Conservation (phyloP, 2,113 vertebrate species). For the Pteronura brasiliensis region DNA sequence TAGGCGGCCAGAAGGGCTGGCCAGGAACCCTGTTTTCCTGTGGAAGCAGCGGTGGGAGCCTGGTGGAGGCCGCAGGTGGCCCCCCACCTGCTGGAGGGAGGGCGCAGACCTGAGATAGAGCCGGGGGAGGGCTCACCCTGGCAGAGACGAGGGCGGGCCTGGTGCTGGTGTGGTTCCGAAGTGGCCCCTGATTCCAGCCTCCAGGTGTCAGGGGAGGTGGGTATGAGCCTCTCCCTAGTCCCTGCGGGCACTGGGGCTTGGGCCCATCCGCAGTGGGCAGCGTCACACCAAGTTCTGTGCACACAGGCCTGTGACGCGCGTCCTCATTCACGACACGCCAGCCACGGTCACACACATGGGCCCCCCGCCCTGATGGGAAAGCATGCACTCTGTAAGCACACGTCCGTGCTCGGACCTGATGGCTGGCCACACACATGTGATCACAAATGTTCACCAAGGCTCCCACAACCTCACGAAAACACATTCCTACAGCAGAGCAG, state of each 20-base stretch:
- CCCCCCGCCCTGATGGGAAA: neutral
- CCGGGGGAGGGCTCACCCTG: constrained; percentile 22
- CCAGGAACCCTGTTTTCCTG: constrained; percentile 76
- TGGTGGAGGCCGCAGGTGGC: constrained; percentile 25
- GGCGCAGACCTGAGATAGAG: constrained; percentile 68
- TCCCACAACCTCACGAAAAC: neutral
- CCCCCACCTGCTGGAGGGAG: constrained; percentile 11
- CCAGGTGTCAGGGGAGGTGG: neutral
- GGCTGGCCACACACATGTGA: neutral
- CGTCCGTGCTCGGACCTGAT: neutral
- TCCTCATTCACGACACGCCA: neutral
- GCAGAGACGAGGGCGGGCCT: neutral
- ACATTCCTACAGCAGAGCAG: neutral
- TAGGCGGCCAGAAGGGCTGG: constrained; percentile 28
- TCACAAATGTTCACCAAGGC: neutral
- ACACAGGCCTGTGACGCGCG: neutral
- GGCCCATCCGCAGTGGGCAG: neutral
- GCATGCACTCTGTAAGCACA: neutral
- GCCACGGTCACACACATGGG: neutral
- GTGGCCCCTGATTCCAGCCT: constrained; percentile 31
- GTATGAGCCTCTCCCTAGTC: neutral
- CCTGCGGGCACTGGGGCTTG: neutral
- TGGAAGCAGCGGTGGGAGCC: constrained; percentile 50
- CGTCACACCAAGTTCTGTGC: neutral
- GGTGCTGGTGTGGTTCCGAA: constrained; percentile 48